Conservation (phyloP, 2,797 vertebrate species). For the Microhierax caerulescens region DNA sequence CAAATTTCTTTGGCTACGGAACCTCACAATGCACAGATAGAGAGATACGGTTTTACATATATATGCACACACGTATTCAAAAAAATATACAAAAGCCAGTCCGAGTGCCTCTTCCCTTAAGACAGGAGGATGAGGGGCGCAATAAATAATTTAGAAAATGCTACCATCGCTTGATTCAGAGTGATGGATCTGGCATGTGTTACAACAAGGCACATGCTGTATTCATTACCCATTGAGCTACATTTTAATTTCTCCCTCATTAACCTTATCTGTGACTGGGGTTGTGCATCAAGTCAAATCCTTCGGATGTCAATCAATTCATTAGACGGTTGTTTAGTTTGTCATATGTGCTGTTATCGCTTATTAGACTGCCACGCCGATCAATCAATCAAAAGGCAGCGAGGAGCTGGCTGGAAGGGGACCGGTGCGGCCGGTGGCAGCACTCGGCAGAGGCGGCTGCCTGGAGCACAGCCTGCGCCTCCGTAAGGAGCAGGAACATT, state of each 20-base stretch:
- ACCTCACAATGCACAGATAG: constrained; percentile 35
- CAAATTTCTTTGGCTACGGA: constrained; percentile 71
- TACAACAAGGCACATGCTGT: constrained; percentile 66
- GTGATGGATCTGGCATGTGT: constrained; percentile 72
- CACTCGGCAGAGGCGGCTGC: not conserved
- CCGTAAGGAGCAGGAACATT: fast-evolving
- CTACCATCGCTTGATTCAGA: constrained; percentile 63
- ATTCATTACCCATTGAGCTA: constrained; percentile 74
- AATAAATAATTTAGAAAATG: constrained; percentile 77
- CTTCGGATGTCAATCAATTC: constrained; percentile 72
- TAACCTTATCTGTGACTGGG: constrained; percentile 65
- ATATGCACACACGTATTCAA: not conserved
- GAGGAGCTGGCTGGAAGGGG: not conserved
- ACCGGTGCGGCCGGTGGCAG: not conserved
- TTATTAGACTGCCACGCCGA: constrained; percentile 65
- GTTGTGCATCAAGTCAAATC: constrained; percentile 66
- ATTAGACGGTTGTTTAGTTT: constrained; percentile 64
- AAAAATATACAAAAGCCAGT: not conserved
- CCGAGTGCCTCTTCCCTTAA: constrained; percentile 44
- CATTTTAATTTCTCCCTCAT: constrained; percentile 75
- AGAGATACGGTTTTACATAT: constrained; percentile 24
- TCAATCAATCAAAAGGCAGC: constrained; percentile 69
- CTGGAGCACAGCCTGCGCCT: not conserved
- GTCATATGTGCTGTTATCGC: constrained; percentile 71
- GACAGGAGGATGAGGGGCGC: constrained; percentile 55